Conservation (phyloP, 64 coral and sea anemone species). For the Porites lutea region DNA sequence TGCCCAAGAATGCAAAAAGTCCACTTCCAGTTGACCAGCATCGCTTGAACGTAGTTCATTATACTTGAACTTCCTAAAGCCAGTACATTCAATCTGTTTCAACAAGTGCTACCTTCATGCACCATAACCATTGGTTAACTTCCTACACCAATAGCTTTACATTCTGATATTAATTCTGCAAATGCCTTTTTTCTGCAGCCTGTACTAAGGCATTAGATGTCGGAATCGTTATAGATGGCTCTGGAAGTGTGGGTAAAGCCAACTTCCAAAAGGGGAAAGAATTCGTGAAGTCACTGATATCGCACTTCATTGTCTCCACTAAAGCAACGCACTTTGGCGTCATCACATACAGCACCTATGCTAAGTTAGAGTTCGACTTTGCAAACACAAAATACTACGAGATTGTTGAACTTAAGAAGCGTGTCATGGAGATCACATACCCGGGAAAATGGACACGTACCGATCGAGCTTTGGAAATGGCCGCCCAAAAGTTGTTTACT, state of each 20-base stretch:
- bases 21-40: too few relatives aligned
- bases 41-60: too few relatives aligned
- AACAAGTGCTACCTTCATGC: neutral
- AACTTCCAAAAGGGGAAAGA: conserved; percentile 55
- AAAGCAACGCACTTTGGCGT: conserved; percentile 49
- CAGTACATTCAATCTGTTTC: neutral
- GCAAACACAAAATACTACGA: conserved; percentile 37
- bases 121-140: neutral
- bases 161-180: neutral
- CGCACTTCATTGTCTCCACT: conserved; percentile 48
- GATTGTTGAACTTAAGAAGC: conserved; percentile 27
- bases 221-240: conserved; percentile 61
- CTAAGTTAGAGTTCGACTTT: conserved; percentile 48
- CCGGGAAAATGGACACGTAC: conserved; percentile 81
- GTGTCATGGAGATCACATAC: conserved; percentile 45
- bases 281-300: conserved; percentile 15
- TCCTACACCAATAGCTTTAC: neutral
- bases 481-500: conserved; percentile 55
- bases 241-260: conserved; percentile 28
- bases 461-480: conserved; percentile 75
- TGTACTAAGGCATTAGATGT: conserved; percentile 46
- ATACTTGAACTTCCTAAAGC: too few relatives aligned
- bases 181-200: neutral
- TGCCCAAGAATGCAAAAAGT: too few relatives aligned
- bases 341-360: conserved; percentile 40